A percentile compares a stretch with the other conserved stretches of the same genome.
Evolutionary conservation across 2,888 invertebrate species (phyloP).

Genomic region (Argyra leucocephala): DNA sequence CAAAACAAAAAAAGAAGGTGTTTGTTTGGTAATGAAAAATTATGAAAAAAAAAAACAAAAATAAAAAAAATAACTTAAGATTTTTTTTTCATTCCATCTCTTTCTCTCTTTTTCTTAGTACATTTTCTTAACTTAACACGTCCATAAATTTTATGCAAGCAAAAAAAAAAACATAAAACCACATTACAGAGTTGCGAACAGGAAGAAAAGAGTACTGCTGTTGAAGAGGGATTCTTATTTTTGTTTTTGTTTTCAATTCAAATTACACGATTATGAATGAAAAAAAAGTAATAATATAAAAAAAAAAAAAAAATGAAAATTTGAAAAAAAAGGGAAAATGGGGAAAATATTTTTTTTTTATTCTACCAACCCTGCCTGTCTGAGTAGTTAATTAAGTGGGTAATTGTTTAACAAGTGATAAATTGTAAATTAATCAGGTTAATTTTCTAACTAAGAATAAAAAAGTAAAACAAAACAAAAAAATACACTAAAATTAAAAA

Average conservation of each 20-base stretch:
- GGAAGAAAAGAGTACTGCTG: neutral
- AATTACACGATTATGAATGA: neutral
- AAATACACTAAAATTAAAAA: no score
- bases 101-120: no score
- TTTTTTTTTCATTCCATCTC: no score
- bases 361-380: neutral
- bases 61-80: no score
- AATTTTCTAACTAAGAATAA: neutral
- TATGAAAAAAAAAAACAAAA: no score
- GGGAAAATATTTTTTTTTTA: neutral
- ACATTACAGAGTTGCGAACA: neutral
- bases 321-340: neutral
- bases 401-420: constrained; percentile 3
- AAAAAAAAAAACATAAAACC: neutral
- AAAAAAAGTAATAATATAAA: neutral
- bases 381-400: constrained; percentile 3
- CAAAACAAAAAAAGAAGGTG: no score
- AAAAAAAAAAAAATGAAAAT: neutral
- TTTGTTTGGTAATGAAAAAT: no score
- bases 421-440: constrained; percentile 6
- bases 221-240: neutral
- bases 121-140: neutral
- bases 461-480: neutral
- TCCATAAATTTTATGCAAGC: neutral
- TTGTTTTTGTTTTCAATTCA: neutral